Evolutionary conservation across 2,113 vertebrate species (phyloP), one percentile per base, ranked within the genome.

Genomic region (Typhlomys cinereus): DNA sequence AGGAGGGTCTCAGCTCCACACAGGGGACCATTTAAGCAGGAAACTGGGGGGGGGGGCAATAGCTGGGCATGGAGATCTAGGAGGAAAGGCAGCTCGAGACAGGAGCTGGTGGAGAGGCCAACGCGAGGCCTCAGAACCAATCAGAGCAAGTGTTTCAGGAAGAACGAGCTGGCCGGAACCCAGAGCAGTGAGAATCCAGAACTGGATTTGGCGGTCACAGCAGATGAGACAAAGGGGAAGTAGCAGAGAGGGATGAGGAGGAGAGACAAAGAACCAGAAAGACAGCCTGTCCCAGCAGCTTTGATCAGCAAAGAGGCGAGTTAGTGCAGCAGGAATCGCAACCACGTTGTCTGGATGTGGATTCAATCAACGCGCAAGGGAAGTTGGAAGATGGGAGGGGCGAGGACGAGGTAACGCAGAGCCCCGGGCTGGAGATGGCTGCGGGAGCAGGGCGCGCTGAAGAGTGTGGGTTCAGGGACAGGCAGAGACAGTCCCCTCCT

Each of bases 231-330:
- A 14, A n/a, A n/a, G 23, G 25, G 4, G 48, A 5, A 18, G 36
- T 39, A 25, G 66, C 12, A 5, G 31, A 17, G 67, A 46, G 1
- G 0, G 5, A 5, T 36, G 48, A 12, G 29, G 36, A 3, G 2
- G 14, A 15, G 64, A 5, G 0, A 14, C 59, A 41, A 50, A 2
- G n/a, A 1, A 21, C 66, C 59, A 59, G 10, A 44, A 57, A 73
- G 67, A 46, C 1, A 3, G 14, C 41, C 34, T 44, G n/a, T 52
- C 34, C 15, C 0, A 4, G 7, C 36, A 54, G 23, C 39, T 75
- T 18, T 39, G 75, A n/a, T 27, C 44, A 14, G 29, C 41, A 54
- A 0, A 52, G 25, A 39, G 31, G n/a, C 11, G n/a, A 54, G 86
- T 64, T 70, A 41, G 34, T 20, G 29, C 39, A 44, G 74, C 20